Evolutionary conservation across 2,888 invertebrate genomes (phyloP).

Genomic region (Molorchus minor): DNA sequence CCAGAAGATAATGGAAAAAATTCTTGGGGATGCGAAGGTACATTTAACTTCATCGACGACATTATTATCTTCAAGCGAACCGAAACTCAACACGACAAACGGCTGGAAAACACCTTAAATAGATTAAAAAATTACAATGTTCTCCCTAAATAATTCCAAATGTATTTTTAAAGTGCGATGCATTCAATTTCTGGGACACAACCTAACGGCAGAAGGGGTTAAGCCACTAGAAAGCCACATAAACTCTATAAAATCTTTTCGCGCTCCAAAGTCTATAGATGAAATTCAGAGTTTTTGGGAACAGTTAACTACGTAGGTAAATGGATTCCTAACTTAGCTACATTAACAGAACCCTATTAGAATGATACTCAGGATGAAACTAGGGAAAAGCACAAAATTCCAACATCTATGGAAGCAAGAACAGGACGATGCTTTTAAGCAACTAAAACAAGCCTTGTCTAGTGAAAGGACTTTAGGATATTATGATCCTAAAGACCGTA

Average conservation of each 20-base stretch:
- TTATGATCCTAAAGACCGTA: slow-evolving; percentile 40
- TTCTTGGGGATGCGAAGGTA: neutral
- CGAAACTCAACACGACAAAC: neutral
- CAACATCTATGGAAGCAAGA: slow-evolving; percentile 11
- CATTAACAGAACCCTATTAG: slow-evolving; percentile 27
- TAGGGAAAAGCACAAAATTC: slow-evolving; percentile 24
- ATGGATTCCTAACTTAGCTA: slow-evolving; percentile 28
- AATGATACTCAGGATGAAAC: neutral
- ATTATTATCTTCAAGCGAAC: neutral
- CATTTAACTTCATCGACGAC: neutral
- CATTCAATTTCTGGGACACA: slow-evolving; percentile 34
- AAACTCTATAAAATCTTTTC: neutral
- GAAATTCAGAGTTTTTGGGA: slow-evolving; percentile 27
- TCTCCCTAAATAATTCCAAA: slow-evolving; percentile 40
- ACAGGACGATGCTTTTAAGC: slow-evolving; percentile 19
- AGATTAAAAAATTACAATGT: too few species aligned
- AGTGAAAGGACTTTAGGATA: neutral
- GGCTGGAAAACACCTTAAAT: neutral
- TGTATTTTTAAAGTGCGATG: slow-evolving; percentile 40
- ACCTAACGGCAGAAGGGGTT: slow-evolving; percentile 18
- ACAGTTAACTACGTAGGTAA: slow-evolving; percentile 23
- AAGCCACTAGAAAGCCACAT: slow-evolving; percentile 17
- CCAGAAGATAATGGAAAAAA: slow-evolving; percentile 9
- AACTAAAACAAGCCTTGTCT: slow-evolving; percentile 36
- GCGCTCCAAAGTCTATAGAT: slow-evolving; percentile 13